phyloP scores from a whole-genome alignment of 2,888 invertebrate genomes.

The Ormia ochracea region DNA sequence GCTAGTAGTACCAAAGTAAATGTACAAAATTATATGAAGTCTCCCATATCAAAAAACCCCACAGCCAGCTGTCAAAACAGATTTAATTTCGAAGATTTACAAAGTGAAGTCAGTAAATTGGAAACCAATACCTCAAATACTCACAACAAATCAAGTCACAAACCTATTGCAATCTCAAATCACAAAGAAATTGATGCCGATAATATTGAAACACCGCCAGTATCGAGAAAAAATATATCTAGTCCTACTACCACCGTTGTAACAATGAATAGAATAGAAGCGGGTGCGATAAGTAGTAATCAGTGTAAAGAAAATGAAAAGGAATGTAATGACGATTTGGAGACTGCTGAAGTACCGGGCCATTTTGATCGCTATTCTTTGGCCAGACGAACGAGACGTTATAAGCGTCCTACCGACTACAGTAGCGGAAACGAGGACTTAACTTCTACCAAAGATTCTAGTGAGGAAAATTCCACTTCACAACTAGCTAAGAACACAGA shows the following conservation, averaged over 20 bases:
- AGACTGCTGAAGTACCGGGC: constrained; percentile 79
- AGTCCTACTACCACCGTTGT: constrained; percentile 71
- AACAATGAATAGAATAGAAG: constrained; percentile 65
- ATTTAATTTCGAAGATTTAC: constrained; percentile 34
- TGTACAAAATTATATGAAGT: constrained; percentile 48
- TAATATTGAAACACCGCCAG: constrained; percentile 93
- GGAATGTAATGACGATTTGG: constrained; percentile 42
- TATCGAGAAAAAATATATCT: constrained; percentile 80
- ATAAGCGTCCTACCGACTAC: constrained; percentile 82
- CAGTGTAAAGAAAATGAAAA: neutral
- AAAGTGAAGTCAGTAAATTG: constrained; percentile 27
- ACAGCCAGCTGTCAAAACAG: constrained; percentile 23
- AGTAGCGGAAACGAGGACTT: constrained; percentile 80
- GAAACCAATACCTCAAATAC: constrained; percentile 48
- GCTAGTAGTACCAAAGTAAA: constrained; percentile 65
- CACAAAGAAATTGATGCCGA: constrained; percentile 92
- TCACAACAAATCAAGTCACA: constrained; percentile 68
- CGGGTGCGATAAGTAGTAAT: constrained; percentile 60
- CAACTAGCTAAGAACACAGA: constrained; percentile 68
- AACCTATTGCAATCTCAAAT: constrained; percentile 77
- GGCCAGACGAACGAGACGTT: constrained; percentile 87
- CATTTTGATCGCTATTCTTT: constrained; percentile 91
- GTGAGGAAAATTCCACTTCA: constrained; percentile 60
- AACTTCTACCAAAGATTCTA: constrained; percentile 75
- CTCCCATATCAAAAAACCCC: constrained; percentile 39